phyloP scores from a whole-genome alignment of 2,888 invertebrate genomes.

The Galerucella pusilla region DNA sequence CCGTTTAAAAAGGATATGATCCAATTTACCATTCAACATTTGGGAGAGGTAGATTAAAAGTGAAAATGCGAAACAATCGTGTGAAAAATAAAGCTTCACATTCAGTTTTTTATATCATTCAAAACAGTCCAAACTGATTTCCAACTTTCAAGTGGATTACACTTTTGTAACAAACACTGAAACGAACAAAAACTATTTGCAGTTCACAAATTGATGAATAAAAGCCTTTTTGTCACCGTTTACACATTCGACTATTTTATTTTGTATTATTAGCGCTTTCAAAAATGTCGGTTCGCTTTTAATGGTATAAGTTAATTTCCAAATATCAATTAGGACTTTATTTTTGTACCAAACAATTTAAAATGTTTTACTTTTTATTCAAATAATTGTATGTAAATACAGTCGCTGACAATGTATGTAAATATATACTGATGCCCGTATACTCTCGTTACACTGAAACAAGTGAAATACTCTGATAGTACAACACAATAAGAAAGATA shows the following conservation, averaged over 20 bases:
- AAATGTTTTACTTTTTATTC: neutral
- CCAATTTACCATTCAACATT: too few species aligned
- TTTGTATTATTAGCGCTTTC: slow-evolving; percentile 28
- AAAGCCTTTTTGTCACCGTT: slow-evolving; percentile 35
- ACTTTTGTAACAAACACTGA: slow-evolving; percentile 16
- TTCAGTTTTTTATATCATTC: neutral
- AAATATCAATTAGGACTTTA: neutral
- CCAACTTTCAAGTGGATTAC: slow-evolving; percentile 32
- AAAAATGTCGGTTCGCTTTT: slow-evolving; percentile 25
- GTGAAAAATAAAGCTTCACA: too few species aligned
- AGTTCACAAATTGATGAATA: slow-evolving; percentile 37
- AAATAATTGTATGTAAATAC: neutral
- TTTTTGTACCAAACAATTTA: neutral
- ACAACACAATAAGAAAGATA: too few species aligned
- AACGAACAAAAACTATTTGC: slow-evolving; percentile 41
- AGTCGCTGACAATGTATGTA: neutral
- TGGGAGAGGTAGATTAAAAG: neutral
- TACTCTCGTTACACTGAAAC: too few species aligned
- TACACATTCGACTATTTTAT: slow-evolving; percentile 39
- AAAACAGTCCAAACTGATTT: neutral
- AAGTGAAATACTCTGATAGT: too few species aligned
- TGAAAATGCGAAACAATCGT: neutral
- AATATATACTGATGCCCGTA: too few species aligned
- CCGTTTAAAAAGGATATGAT: too few species aligned
- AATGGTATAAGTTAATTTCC: slow-evolving; percentile 9